Percentiles rank a stretch among this genome's conserved stretches.
phyloP scores from a whole-genome alignment of 1,140 invertebrate genomes.

The Dolichoris vasculosae region DNA sequence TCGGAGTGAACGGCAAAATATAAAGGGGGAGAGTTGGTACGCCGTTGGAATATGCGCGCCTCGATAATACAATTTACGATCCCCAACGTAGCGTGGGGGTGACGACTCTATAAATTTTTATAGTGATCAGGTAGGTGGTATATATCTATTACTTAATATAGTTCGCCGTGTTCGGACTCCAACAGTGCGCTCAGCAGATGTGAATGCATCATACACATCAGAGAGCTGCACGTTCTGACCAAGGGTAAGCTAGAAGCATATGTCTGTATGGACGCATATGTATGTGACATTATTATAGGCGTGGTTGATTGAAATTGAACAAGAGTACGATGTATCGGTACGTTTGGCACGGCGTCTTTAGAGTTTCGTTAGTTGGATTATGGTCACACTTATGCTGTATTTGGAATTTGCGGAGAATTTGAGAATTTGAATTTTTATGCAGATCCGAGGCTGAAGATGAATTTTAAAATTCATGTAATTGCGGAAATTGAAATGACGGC shows the following conservation, averaged over 20 bases:
- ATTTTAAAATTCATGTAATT: neutral
- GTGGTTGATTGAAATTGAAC: constrained; percentile 61
- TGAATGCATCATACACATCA: neutral
- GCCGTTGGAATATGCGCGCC: constrained; percentile 61
- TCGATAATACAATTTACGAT: constrained; percentile 73
- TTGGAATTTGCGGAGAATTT: neutral
- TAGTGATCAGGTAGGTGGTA: constrained; percentile 70
- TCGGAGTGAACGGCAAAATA: no score
- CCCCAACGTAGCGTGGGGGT: constrained; percentile 53
- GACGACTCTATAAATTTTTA: constrained; percentile 72
- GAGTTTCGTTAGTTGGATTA: neutral
- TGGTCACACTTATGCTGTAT: neutral
- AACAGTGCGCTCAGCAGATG: neutral
- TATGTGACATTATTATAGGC: constrained; percentile 54
- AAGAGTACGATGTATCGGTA: no score
- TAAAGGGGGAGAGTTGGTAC: constrained; percentile 39
- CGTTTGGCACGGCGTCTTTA: no score
- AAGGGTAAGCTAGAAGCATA: no score
- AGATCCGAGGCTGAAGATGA: neutral
- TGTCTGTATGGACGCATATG: no score
- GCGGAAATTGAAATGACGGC: neutral
- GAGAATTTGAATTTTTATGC: neutral
- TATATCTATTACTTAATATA: constrained; percentile 63
- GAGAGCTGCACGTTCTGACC: neutral
- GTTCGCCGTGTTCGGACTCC: constrained; percentile 24